A percentile compares a stretch with the other conserved stretches of the same genome.
Evolutionary conservation across 2,797 vertebrate genomes (phyloP).

Genomic region (Heliangelus exortis): DNA sequence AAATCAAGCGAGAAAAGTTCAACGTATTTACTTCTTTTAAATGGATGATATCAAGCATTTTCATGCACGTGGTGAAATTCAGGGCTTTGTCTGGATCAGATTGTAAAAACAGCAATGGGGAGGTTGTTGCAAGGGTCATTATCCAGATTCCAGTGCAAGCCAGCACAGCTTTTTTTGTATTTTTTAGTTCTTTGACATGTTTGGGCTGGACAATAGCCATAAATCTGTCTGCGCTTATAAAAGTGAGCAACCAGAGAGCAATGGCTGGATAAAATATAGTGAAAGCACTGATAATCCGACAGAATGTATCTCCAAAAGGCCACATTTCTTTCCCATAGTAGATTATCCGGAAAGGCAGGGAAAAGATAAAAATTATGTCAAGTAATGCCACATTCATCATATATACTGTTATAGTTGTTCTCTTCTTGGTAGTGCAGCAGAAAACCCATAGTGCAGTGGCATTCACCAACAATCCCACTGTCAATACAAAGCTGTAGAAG

Average conservation of each 20-base stretch:
- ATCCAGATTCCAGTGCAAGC: slow-evolving; percentile 88
- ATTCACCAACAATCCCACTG: slow-evolving; percentile 89
- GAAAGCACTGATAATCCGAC: slow-evolving; percentile 85
- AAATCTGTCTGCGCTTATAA: slow-evolving; percentile 95
- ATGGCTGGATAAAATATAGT: slow-evolving; percentile 94
- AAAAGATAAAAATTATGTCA: slow-evolving; percentile 88
- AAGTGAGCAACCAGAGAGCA: slow-evolving; percentile 93
- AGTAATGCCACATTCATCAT: slow-evolving; percentile 96
- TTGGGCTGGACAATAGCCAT: slow-evolving; percentile 95
- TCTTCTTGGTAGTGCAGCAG: slow-evolving; percentile 94
- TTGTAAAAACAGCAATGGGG: slow-evolving; percentile 84
- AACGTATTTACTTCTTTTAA: slow-evolving; percentile 83
- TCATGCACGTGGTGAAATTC: slow-evolving; percentile 89
- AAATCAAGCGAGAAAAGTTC: slow-evolving; percentile 87
- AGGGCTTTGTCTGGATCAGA: slow-evolving; percentile 84
- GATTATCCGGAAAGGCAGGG: slow-evolving; percentile 90
- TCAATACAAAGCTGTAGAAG: slow-evolving; percentile 89
- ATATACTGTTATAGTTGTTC: slow-evolving; percentile 91
- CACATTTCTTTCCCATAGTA: slow-evolving; percentile 87
- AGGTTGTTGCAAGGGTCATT: slow-evolving; percentile 87
- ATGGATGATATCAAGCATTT: slow-evolving; percentile 90
- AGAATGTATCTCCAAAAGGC: slow-evolving; percentile 91
- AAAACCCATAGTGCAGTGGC: slow-evolving; percentile 94
- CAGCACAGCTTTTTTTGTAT: slow-evolving; percentile 87
- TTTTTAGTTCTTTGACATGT: slow-evolving; percentile 91